Percentiles rank a stretch among this genome's conserved stretches.
phyloP scores from a whole-genome alignment of 2,797 vertebrate species.

The Podarcis siculus region DNA sequence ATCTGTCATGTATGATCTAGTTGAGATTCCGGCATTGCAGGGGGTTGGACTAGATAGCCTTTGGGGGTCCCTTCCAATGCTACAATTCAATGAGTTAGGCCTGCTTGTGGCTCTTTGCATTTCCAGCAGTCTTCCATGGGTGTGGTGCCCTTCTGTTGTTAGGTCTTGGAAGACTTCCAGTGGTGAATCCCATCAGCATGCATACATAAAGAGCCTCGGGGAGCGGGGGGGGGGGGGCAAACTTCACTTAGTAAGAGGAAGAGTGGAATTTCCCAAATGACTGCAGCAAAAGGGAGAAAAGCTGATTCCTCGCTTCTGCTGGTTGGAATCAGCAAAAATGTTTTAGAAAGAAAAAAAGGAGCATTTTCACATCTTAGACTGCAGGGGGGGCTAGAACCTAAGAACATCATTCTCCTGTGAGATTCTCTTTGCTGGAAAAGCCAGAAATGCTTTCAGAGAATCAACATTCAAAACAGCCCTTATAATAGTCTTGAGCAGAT shows the following conservation, averaged over 20 bases:
- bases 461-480: not conserved
- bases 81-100: too few species aligned
- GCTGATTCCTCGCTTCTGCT: not conserved
- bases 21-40: too few species aligned
- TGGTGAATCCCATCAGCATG: not conserved
- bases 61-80: too few species aligned
- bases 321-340: not conserved
- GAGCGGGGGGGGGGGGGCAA: not conserved
- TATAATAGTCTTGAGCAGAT: not conserved
- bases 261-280: not conserved
- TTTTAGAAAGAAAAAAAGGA: not conserved
- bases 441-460: not conserved
- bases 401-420: not conserved
- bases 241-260: not conserved
- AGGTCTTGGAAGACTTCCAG: not conserved
- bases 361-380: conserved; percentile 68
- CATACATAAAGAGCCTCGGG: too few species aligned
- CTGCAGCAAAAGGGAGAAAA: not conserved
- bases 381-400: conserved; percentile 78
- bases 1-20: too few species aligned
- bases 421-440: not conserved
- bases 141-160: not conserved
- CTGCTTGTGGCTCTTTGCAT: too few species aligned
- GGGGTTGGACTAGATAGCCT: too few species aligned
- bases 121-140: too few species aligned